Evolutionary conservation across 1,140 invertebrate species (phyloP), one percentile per base, ranked within the genome.

Genomic region (Littorina saxatilis): DNA sequence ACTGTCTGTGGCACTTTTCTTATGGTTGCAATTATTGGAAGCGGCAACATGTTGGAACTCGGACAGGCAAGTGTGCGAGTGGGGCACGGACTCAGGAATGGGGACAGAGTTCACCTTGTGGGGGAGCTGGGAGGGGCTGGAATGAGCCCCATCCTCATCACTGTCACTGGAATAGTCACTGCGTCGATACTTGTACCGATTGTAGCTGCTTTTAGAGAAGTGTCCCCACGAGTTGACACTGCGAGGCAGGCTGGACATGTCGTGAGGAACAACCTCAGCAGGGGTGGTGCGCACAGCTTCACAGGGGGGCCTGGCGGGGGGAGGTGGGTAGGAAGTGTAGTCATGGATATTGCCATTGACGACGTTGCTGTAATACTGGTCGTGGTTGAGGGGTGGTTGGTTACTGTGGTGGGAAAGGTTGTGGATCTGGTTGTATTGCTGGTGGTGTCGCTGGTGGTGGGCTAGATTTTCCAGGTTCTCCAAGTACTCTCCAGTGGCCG

Each of bases 161-260:
- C 88, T 89, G n/a, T 90, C 89, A 85, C 89, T 90, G 11, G 87
- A 89, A 80, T 90, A 88, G 70, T 90, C 88, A 83, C 89, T 90
- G 32, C 87, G 86, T 15, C 88, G 84, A 63, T 89, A 89, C 81
- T 89, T 90, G 79, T 90, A 90, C 58, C 87, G 84, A 58, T 86
- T 88, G 40, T 84, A 66, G n/a, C 79, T 58, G 70, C 83, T 84
- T 66, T 88, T 85, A 68, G 85, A 87, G 83, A 89, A 90, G 81
- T 90, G 87, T 47, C 88, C 88, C 89, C 89, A 90, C 5, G 87
- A 89, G 32, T 84, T 85, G n/a, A 90, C 27, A 20, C 61, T 58
- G 55, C 82, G 72, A 55, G 72, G 86, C 37, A 80, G 81, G 43
- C 81, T 84, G 17, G 82, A 73, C 58, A 81, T 55, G 35, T 70